These are phyloP conservation scores for Hemiscyllium ocellatum DNA, from an alignment of 2,113 vertebrate species.

Conservation along the genomic window DNA sequence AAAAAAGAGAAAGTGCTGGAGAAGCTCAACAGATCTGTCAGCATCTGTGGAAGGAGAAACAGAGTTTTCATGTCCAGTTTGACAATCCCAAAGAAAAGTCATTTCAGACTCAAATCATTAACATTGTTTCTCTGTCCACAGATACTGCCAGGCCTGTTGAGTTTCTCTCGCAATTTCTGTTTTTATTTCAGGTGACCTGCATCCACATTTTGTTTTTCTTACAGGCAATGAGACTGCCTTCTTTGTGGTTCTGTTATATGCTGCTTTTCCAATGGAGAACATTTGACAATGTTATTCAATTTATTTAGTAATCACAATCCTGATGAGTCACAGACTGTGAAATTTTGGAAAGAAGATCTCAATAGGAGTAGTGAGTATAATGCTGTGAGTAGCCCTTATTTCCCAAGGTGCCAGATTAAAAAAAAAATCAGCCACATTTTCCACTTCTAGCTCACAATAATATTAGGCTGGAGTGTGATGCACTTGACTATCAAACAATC, in stretches of 20 bases:
- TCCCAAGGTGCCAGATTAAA: background rate
- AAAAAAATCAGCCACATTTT: background rate
- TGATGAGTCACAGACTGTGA: background rate
- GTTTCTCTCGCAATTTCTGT: too few relatives aligned
- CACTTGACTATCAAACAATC: background rate
- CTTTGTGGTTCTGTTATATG: background rate
- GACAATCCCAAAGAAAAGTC: too few relatives aligned
- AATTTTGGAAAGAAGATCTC: background rate
- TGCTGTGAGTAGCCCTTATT: background rate
- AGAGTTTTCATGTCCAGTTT: too few relatives aligned
- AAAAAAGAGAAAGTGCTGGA: too few relatives aligned
- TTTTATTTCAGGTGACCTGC: too few relatives aligned
- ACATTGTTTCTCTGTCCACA: too few relatives aligned
- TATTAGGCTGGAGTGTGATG: background rate
- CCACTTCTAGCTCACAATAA: background rate
- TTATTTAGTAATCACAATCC: background rate
- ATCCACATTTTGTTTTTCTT: too few relatives aligned
- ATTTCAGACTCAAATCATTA: too few relatives aligned
- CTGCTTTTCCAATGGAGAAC: background rate
- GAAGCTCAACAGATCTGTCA: too few relatives aligned
- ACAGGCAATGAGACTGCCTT: background rate
- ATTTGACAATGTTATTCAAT: background rate
- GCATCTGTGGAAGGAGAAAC: too few relatives aligned
- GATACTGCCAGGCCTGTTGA: too few relatives aligned
- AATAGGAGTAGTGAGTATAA: background rate